phyloP scores from a whole-genome alignment of 2,113 vertebrate species.

The Osmerus mordax region DNA sequence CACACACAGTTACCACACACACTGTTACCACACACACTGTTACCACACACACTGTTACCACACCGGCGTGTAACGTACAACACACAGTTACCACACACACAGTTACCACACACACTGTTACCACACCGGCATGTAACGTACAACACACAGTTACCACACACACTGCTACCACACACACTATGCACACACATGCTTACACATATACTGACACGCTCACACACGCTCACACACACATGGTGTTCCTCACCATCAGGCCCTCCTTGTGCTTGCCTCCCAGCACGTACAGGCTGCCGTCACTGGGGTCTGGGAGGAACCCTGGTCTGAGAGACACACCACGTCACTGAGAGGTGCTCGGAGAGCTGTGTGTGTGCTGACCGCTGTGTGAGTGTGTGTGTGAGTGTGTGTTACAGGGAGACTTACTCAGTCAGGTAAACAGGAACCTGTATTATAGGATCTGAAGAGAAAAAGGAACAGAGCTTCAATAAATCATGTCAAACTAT shows the following conservation, averaged over 20 bases:
- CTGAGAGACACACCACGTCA: conserved; percentile 58
- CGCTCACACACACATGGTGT: background rate
- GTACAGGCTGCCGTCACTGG: conserved; percentile 93
- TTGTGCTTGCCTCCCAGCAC: conserved; percentile 86
- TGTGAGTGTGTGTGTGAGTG: background rate
- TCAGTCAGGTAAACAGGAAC: conserved; percentile 84
- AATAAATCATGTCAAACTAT: background rate
- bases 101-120: too few relatives aligned
- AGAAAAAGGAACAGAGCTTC: conserved; percentile 6
- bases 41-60: too few relatives aligned
- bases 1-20: too few relatives aligned
- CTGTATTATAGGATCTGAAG: conserved; percentile 90
- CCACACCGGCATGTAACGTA: too few relatives aligned
- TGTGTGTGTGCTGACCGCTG: too few relatives aligned
- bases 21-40: too few relatives aligned
- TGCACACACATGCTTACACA: too few relatives aligned
- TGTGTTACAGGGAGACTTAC: conserved; percentile 73
- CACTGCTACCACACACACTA: too few relatives aligned
- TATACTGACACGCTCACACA: conserved; percentile 4
- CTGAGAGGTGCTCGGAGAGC: background rate
- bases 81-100: too few relatives aligned
- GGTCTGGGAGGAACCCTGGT: conserved; percentile 91
- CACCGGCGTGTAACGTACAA: too few relatives aligned
- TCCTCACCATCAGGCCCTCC: conserved; percentile 89
- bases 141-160: too few relatives aligned